Evolutionary conservation across 1,140 invertebrate species (phyloP), one percentile per base, ranked within the genome.

Genomic region (Apis laboriosa): DNA sequence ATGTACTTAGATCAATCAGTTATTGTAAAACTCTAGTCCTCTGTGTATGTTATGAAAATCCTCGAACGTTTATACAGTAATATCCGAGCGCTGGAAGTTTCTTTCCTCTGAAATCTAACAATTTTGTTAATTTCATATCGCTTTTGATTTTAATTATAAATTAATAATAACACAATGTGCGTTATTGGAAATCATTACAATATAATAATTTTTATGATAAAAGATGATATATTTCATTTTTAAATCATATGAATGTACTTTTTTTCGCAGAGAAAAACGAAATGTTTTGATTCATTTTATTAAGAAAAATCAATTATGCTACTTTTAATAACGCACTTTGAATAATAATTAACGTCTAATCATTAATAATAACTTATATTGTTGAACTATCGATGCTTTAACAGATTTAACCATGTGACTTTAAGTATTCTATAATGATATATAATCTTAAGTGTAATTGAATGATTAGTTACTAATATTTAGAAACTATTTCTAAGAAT

Each of bases 1-100:
- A 43, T 43, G 2, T 43, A 43, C 34, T 43, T 43, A 92, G 89
- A 90, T 90, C 81, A 78, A 89, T 86, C 80, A 70, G 71, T 88
- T 68, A 80, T 86, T 82, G 60, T 84, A 74, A 87, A 88, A 68
- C 68, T 66, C 72, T 85, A 80, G 84, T 79, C 60, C 43, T 64
- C 34, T 43, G 34, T 43, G 34, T 43, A 43, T 43, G 43, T 85
- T 67, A 55, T 51, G n/a, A 87, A 78, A 49, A 75, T 83, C 63
- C 79, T 86, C 83, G 73, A 80, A 79, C 63, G 68, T 88, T 83
- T 76, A 76, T 43, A 43, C 34, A 43, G 34, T 43, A 43, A 43
- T 55, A 58, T 81, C 78, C 79, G 78, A 72, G 82, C 84, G 84
- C 82, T 89, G 80, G 88, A 86, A 89, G 84, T 77, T 85, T 75